phyloP scores from a whole-genome alignment of 2,113 vertebrate species.

The Sorex araneus region DNA sequence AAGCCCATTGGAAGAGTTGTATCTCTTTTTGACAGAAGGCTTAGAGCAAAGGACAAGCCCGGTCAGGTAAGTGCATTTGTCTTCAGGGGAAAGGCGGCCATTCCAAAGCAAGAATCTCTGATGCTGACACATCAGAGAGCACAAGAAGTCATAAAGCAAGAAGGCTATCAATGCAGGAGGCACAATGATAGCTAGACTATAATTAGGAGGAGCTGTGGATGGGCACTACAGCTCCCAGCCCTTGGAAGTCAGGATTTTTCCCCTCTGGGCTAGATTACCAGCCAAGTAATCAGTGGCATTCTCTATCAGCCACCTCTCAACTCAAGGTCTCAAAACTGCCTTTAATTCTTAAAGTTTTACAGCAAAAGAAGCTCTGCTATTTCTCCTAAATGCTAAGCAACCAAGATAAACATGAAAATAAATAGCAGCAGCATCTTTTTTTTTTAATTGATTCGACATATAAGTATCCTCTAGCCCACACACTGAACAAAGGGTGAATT shows the following conservation, averaged over 20 bases:
- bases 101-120: conserved; percentile 64
- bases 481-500: neutral
- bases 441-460: conserved; percentile 21
- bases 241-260: neutral
- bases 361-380: neutral
- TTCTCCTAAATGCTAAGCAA: neutral
- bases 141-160: conserved; percentile 53
- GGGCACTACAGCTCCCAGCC: neutral
- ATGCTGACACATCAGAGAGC: conserved; percentile 47
- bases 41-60: conserved; percentile 56
- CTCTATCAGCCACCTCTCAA: neutral
- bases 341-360: neutral
- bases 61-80: conserved; percentile 61
- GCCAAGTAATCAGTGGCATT: neutral
- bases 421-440: neutral
- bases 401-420: neutral
- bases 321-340: neutral
- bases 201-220: neutral
- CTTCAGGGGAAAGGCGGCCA: neutral
- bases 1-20: neutral
- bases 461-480: neutral
- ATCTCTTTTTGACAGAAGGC: conserved; percentile 45
- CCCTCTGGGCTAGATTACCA: neutral
- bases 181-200: neutral
- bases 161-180: neutral